These are phyloP conservation scores for Ametastegia equiseti DNA, from an alignment of 2,888 invertebrate genomes.

Conservation along the genomic window DNA sequence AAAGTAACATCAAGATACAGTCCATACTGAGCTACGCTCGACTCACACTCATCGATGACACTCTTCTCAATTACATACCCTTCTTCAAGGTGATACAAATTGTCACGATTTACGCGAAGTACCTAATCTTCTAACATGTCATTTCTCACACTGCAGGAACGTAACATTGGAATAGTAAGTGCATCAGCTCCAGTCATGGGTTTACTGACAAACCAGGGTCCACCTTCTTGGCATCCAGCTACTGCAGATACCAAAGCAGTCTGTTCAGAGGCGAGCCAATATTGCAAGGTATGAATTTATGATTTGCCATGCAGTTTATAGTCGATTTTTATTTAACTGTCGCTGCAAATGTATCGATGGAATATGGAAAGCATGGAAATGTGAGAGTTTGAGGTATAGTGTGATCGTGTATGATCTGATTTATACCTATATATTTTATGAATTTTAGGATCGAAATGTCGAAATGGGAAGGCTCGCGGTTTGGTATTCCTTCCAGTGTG, in stretches of 20 bases:
- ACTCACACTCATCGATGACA: constrained; percentile 88
- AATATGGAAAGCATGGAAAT: no score
- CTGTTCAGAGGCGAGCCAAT: constrained; percentile 81
- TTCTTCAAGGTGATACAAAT: constrained; percentile 82
- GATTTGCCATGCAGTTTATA: constrained; percentile 46
- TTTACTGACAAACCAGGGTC: constrained; percentile 85
- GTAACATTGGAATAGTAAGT: constrained; percentile 88
- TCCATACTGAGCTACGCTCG: constrained; percentile 88
- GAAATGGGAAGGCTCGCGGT: constrained; percentile 86
- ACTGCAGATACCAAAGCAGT: constrained; percentile 80
- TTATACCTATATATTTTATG: not conserved
- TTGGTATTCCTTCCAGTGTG: constrained; percentile 81
- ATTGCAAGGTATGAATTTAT: constrained; percentile 81
- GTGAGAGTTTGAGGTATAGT: no score
- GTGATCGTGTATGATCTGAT: no score
- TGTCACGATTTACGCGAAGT: not conserved
- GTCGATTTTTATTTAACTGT: not conserved
- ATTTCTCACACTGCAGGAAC: constrained; percentile 76
- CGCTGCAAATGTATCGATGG: not conserved
- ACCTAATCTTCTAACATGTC: not conserved
- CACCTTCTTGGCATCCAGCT: constrained; percentile 90
- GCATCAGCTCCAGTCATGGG: constrained; percentile 92
- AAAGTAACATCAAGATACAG: constrained; percentile 82
- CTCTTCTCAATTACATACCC: constrained; percentile 85
- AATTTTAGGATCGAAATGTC: constrained; percentile 77